Evolutionary conservation across 2,888 invertebrate genomes (phyloP), one percentile per base, ranked within the genome.

Genomic region (Ichneumoninae sp.): DNA sequence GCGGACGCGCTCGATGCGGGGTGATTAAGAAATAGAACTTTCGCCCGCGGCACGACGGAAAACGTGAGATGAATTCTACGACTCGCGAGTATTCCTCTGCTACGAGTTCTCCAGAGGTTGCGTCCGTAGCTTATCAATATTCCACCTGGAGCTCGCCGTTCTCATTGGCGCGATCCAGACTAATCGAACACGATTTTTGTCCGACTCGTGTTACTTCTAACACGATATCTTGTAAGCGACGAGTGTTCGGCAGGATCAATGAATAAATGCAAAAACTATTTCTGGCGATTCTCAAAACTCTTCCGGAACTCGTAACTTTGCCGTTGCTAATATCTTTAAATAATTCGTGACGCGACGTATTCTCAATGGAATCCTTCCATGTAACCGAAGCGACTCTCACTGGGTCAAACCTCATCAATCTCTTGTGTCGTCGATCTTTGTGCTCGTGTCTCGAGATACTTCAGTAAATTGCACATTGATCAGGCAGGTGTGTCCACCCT

Each of bases 11-110:
- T 16, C 47, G 68, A 13, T 68, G 69, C 66, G 19, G 16, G 36
- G n/a, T 50, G 80, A 80, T 85, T 80, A 74, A 80, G 76, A 83
- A 85, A 83, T 73, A 83, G 60, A 79, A 83, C 85, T 85, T 85
- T 85, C 85, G 76, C 85, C 80, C 52, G 80, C 68, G 76, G 80
- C 82, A 76, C 73, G 54, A 66, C 69, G 16, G 13, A 36, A 71
- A 79, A 30, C 85, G 85, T 82, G 85, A 83, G 57, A 74, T 22
- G 79, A 83, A 79, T 83, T 44, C 44, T 19, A 13, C 10, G 22
- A 19, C 26, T 57, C 57, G 26, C 22, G 57, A 26, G 57, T 26
- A 3, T 13, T 57, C 8, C 26, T 22, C 26, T 10, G 22, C 8
- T 10, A 4, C 10, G 26, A 26, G 40, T 60, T 54, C 22, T 13